These are phyloP conservation scores for Nemapogon koenigi DNA, from an alignment of 2,888 invertebrate species.

Conservation along the genomic window DNA sequence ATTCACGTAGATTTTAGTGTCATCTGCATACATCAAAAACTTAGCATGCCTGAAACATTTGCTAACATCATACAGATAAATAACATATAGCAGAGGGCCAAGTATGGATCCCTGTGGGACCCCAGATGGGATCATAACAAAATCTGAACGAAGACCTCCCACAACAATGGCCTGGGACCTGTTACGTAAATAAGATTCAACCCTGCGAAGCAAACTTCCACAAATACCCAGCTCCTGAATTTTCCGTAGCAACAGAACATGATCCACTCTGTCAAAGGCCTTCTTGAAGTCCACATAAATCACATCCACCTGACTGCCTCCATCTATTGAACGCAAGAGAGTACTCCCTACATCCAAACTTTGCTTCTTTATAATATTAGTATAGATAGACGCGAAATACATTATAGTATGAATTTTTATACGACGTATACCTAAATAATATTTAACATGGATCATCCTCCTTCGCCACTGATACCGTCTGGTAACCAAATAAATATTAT, in stretches of 20 bases:
- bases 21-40: too few species aligned
- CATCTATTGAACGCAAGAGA: too few species aligned
- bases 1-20: too few species aligned
- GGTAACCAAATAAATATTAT: too few species aligned
- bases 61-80: background rate
- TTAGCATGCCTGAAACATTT: constrained; percentile 3
- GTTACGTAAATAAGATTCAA: constrained; percentile 1
- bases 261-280: too few species aligned
- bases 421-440: too few species aligned
- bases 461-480: too few species aligned
- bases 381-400: too few species aligned
- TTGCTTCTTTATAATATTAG: too few species aligned
- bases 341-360: too few species aligned
- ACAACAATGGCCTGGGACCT: background rate
- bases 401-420: too few species aligned
- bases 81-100: background rate
- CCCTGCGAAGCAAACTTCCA: background rate
- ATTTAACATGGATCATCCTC: too few species aligned
- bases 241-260: background rate
- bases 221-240: background rate
- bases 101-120: constrained; percentile 2
- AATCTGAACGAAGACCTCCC: background rate
- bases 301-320: constrained; percentile 3
- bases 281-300: background rate
- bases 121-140: background rate